Evolutionary conservation across 2,888 invertebrate species (phyloP), one percentile per base, ranked within the genome.

Genomic region (Drosophila merina): DNA sequence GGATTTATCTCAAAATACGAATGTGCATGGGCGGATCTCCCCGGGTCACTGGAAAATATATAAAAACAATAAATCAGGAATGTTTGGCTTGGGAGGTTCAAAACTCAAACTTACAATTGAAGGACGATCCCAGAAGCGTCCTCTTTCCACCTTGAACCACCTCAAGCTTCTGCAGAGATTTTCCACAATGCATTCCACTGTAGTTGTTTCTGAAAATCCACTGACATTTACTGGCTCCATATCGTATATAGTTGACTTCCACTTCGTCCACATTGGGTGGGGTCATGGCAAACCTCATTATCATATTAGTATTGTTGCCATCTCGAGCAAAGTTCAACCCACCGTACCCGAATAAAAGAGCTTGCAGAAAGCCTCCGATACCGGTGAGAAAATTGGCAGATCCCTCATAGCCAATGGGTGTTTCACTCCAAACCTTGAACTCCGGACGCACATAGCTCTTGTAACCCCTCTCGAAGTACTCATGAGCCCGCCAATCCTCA

Each of bases 341-440:
- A 0, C 92, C 94, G 78, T 93, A 94, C 0, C 94, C 94, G 63
- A 93, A 93, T 28, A 93, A 89, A 0, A 94, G 88, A 0, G 94
- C 89, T 70, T 94, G 94, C 5, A 94, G 89, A 75, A 94, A 93
- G 3, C 94, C 94, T 0, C 94, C 94, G 92, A 94, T 93, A 6
- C 94, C 94, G 0, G 94, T 94, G 33, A 93, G 91, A 87, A 94
- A 94, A 81, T 94, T 94, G 0, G 92, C 92, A 0, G 94, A 93
- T 0, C 94, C 94, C 0, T 92, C 80, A n/a, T 79, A 80, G 0
- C 93, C 93, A 1, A 93, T 91, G 4, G 92, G 92, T 0, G 92
- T 92, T 75, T 94, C 94, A 66, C 93, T 93, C 94, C 94, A 94
- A 0, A 94, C 92, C 91, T 94, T 94, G 67, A 94, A 94, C 8